phyloP scores from a whole-genome alignment of 1,140 invertebrate genomes.

The Metopolophium dirhodum region DNA sequence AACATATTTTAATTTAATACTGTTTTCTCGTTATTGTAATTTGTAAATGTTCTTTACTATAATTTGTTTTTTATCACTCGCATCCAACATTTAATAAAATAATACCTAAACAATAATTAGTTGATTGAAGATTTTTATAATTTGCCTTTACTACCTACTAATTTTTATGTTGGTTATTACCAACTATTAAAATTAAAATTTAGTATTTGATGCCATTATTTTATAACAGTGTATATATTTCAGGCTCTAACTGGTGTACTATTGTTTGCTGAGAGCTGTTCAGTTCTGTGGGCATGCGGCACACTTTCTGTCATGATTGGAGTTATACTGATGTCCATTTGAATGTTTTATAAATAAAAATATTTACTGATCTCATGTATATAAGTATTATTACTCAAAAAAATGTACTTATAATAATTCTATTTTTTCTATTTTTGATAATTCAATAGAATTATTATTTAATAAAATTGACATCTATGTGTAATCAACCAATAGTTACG shows the following conservation, averaged over 20 bases:
- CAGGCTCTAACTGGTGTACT: conserved; percentile 39
- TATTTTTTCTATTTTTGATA: not conserved
- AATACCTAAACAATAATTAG: not conserved
- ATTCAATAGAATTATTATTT: not conserved
- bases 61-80: not conserved
- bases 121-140: not conserved
- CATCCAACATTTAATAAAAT: not conserved
- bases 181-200: too few relatives aligned
- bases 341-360: not conserved
- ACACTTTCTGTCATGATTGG: conserved; percentile 24
- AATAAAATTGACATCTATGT: too few relatives aligned
- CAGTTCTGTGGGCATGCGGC: conserved; percentile 39
- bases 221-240: not conserved
- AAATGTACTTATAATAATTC: not conserved
- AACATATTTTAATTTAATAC: not conserved
- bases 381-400: not conserved
- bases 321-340: conserved; percentile 37
- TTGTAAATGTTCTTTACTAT: not conserved
- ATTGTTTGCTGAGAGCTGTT: conserved; percentile 39
- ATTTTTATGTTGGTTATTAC: too few relatives aligned
- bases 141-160: too few relatives aligned
- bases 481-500: too few relatives aligned
- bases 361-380: not conserved
- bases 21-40: not conserved
- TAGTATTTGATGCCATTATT: not conserved